phyloP scores from a whole-genome alignment of 2,888 invertebrate species.

The Hydropsyche betteni region DNA sequence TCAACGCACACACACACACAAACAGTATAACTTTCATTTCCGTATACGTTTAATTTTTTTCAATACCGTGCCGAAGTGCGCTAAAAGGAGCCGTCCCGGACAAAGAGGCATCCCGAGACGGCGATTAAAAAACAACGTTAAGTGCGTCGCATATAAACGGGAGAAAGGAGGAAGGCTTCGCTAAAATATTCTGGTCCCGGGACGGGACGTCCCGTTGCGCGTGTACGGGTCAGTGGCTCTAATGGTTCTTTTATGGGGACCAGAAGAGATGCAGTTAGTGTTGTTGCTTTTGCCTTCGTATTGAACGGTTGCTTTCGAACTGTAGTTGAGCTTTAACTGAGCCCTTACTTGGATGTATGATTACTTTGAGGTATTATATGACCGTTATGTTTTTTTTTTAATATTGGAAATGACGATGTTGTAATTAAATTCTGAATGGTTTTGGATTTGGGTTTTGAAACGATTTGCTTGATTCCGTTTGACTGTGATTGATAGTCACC shows the following conservation, averaged over 20 bases:
- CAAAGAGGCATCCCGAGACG: slow-evolving; percentile 33
- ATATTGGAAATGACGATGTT: no score
- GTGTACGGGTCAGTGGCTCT: slow-evolving; percentile 44
- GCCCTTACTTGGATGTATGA: no score
- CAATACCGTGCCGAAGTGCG: not conserved
- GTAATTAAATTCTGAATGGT: no score
- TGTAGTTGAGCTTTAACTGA: no score
- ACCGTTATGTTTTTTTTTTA: no score
- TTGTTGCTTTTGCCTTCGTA: slow-evolving; percentile 12
- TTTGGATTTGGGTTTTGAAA: no score
- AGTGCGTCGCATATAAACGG: slow-evolving; percentile 27
- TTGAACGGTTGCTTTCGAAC: slow-evolving; percentile 27
- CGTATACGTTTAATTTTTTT: not conserved
- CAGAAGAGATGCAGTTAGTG: slow-evolving; percentile 34
- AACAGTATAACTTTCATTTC: not conserved
- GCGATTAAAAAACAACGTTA: slow-evolving; percentile 40
- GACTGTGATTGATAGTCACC: no score
- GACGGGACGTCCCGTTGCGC: slow-evolving; percentile 37
- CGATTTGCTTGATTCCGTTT: no score
- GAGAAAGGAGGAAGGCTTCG: slow-evolving; percentile 19
- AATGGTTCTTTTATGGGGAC: slow-evolving; percentile 44
- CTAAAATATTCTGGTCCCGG: slow-evolving; percentile 40
- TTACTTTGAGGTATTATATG: no score
- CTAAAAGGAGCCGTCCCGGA: not conserved
- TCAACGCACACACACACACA: no score